Base-by-base conservation (phyloP, 2,888 invertebrate genomes). In the Monochamus alternatus region DNA sequence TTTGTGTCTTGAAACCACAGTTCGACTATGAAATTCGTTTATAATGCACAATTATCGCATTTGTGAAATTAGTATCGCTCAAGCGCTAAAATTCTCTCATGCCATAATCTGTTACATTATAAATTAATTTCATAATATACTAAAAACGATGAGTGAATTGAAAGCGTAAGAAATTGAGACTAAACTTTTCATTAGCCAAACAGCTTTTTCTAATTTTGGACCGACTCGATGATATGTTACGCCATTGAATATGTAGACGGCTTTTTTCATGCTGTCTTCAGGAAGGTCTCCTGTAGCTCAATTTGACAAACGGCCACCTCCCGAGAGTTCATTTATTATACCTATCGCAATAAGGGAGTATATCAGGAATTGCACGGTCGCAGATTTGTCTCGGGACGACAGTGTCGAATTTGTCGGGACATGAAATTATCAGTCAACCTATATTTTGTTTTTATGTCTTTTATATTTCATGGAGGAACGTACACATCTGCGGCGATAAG, bases 351-450 rank as follows among this genome's bases (percentile, higher is more conserved):
- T 85, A 85, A 85, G 83, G 83, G 82, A 85, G 84, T 84, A 83
- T 85, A 86, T 87, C 86, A 86, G 84, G 84, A 86, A 84, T 85
- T 85, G 84, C 85, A 84, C 83, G 86, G 80, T 82, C 83, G 81
- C 83, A 86, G 85, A 87, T 86, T 86, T 86, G 85, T 87, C 85
- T 85, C 81, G 74, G 74, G 77, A 80, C 77, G 82, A 84, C 84
- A 83, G 80, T 83, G 83, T 81, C 84, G 82, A 83, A 83, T 84
- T 83, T 84, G 79, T 78, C 80, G 78, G 72, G n/a, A 60, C 69
- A 59, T 60, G 69, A 69, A 69, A 69, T 69, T 59, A 69, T 69
- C 60, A 69, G 69, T 69, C 60, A 69, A 47, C 69, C 69, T 44
- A 60, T 69, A 60, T 44, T 69, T 60, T 62, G 69, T 69, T 69